These are phyloP conservation scores for Synodontis membranacea DNA, from an alignment of 2,113 vertebrate genomes.

Conservation along the genomic window DNA sequence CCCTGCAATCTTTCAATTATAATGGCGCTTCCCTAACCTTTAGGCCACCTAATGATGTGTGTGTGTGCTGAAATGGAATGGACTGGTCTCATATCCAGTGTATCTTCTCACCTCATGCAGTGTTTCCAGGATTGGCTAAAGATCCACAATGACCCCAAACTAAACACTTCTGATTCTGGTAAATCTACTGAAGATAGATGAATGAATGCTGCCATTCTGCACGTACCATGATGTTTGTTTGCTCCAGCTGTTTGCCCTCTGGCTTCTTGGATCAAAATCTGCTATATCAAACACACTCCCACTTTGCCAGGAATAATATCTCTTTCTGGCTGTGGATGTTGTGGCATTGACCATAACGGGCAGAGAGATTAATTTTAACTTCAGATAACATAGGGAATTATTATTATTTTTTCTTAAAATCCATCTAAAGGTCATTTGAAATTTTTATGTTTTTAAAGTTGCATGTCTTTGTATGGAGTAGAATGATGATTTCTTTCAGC, in stretches of 20 bases:
- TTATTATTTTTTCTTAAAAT: background rate
- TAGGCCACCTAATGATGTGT: too few relatives aligned
- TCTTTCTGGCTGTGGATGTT: background rate
- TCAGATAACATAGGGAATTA: background rate
- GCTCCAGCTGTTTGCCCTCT: conserved; percentile 21
- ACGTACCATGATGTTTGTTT: background rate
- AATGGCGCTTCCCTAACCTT: too few relatives aligned
- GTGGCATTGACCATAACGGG: background rate
- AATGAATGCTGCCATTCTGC: background rate
- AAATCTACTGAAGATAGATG: background rate
- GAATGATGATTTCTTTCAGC: background rate
- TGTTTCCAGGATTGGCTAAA: background rate
- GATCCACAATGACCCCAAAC: background rate
- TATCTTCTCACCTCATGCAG: background rate
- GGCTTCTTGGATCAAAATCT: background rate
- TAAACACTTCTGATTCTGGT: background rate
- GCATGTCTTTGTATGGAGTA: background rate
- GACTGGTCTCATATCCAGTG: background rate
- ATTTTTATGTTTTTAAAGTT: too few relatives aligned
- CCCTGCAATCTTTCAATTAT: too few relatives aligned
- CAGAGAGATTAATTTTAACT: background rate
- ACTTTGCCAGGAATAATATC: background rate
- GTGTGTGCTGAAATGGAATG: background rate
- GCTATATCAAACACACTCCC: background rate
- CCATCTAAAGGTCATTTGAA: background rate